Evolutionary conservation across 1,140 invertebrate species (phyloP).

Genomic region (Samia ricini): DNA sequence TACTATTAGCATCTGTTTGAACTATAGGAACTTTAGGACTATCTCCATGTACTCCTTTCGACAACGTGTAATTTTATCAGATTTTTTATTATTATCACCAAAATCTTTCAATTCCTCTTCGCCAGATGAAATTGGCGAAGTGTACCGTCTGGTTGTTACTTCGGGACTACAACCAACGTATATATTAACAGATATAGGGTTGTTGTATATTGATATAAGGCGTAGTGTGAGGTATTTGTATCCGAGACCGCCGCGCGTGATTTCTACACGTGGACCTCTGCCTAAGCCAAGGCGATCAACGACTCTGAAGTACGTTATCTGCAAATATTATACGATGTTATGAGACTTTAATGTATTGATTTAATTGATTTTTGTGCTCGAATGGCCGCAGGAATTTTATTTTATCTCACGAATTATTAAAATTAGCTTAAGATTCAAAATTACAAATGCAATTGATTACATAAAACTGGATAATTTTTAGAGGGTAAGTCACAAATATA

Average conservation of each 20-base stretch:
- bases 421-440: no score
- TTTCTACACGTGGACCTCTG: constrained; percentile 38
- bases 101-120: not conserved
- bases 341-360: no score
- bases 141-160: constrained; percentile 12
- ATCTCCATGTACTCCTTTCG: not conserved
- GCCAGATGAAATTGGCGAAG: not conserved
- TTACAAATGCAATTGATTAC: no score
- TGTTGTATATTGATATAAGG: constrained; percentile 39
- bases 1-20: not conserved
- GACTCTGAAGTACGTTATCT: constrained; percentile 60
- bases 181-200: constrained; percentile 53
- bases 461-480: not conserved
- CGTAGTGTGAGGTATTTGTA: constrained; percentile 39
- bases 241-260: constrained; percentile 49
- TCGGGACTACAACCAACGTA: constrained; percentile 44
- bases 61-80: constrained; percentile 8
- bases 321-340: constrained; percentile 18
- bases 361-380: no score
- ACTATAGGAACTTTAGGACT: not conserved
- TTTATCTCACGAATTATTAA: no score
- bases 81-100: not conserved
- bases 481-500: not conserved
- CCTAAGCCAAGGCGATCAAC: constrained; percentile 51
- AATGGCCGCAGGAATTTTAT: no score